Evolutionary conservation across 2,113 vertebrate genomes (phyloP).

Genomic region (Dromaius novaehollandiae): DNA sequence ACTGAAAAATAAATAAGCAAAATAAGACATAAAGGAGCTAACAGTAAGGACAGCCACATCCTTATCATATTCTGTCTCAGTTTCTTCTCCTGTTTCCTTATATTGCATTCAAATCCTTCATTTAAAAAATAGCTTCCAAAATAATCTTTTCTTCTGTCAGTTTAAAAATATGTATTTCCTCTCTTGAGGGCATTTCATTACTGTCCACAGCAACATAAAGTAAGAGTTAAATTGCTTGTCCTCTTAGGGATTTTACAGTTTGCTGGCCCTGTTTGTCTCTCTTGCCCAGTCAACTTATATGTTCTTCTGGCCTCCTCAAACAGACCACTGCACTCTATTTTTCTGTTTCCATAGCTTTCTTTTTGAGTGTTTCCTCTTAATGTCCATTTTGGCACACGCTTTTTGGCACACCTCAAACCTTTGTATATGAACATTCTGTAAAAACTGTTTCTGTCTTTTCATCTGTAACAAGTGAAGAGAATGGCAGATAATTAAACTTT

Average conservation of each 20-base stretch:
- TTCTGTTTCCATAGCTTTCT: not conserved
- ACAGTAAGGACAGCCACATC: not conserved
- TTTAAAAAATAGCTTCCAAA: not conserved
- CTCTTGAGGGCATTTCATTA: not conserved
- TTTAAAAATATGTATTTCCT: not conserved
- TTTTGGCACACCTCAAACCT: not conserved
- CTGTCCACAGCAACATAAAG: not conserved
- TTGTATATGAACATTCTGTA: not conserved
- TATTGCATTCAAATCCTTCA: not conserved
- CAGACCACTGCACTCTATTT: not conserved
- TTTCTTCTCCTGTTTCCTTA: not conserved
- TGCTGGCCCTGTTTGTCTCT: not conserved
- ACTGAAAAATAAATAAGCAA: not conserved
- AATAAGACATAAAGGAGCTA: not conserved
- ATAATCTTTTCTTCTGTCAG: not conserved
- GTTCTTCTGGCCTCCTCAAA: not conserved
- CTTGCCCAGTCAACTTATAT: not conserved
- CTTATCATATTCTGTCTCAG: not conserved
- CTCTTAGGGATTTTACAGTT: fast-evolving
- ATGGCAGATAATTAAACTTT: conserved; percentile 1
- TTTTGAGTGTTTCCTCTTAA: not conserved
- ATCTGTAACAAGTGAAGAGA: not conserved
- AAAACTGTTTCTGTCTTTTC: not conserved
- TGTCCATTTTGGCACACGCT: not conserved
- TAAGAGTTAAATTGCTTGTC: not conserved